Conservation (phyloP, 2,113 vertebrate genomes). For the Platichthys stellatus region DNA sequence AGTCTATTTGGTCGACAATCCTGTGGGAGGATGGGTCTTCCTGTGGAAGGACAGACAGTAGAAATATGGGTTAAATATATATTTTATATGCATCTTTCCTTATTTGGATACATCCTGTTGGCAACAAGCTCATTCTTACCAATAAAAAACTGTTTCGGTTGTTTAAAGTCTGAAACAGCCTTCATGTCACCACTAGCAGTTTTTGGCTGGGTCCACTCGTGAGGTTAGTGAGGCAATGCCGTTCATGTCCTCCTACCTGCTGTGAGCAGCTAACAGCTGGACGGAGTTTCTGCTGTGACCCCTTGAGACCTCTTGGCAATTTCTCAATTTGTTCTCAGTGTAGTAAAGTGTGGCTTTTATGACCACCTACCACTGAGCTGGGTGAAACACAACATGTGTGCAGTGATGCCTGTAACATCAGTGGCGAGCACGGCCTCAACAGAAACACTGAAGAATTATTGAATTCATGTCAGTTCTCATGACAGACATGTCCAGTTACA, state of each 20-base stretch:
- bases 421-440: not conserved
- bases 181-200: not conserved
- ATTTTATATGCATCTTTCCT: not conserved
- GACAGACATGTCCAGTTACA: too few relatives aligned
- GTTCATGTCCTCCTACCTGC: not conserved
- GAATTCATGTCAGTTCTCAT: not conserved
- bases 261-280: conserved; percentile 5
- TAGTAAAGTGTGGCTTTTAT: conserved; percentile 4
- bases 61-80: not conserved
- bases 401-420: not conserved
- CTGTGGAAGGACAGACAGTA: conserved; percentile 51
- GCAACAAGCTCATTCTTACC: not conserved
- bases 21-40: conserved; percentile 82
- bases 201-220: conserved; percentile 2
- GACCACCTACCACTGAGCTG: not conserved
- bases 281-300: conserved; percentile 6
- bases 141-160: not conserved
- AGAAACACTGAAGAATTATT: not conserved
- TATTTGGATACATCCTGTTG: not conserved
- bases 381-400: not conserved
- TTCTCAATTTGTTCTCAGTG: not conserved
- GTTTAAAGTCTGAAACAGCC: not conserved
- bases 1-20: conserved; percentile 75
- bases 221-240: not conserved
- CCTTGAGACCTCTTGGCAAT: conserved; percentile 5